These are phyloP conservation scores for Lepidotrigona ventralis DNA, from an alignment of 1,140 invertebrate species.

Conservation along the genomic window DNA sequence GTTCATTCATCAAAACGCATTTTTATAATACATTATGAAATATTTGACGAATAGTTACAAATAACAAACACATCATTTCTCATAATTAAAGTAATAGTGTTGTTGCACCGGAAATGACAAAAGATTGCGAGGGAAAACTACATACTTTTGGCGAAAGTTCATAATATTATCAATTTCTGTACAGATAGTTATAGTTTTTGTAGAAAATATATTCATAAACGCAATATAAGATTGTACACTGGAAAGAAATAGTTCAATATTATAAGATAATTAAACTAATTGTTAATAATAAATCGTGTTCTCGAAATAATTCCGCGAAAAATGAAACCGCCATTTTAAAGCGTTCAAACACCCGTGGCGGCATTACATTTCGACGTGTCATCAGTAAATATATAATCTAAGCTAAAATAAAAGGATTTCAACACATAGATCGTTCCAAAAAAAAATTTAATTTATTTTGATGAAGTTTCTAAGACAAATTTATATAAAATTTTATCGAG, in stretches of 20 bases:
- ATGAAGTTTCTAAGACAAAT: constrained; percentile 49
- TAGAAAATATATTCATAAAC: not conserved
- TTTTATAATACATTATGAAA: not conserved
- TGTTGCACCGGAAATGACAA: constrained; percentile 61
- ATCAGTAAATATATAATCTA: constrained; percentile 52
- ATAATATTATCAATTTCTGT: constrained; percentile 23
- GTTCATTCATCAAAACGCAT: not conserved
- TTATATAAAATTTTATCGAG: constrained; percentile 48
- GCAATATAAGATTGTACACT: not conserved
- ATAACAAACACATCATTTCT: not conserved
- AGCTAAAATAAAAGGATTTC: constrained; percentile 47
- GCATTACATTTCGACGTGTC: constrained; percentile 56
- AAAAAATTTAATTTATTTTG: constrained; percentile 46
- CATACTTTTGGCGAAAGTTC: constrained; percentile 48
- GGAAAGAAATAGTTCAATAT: not conserved
- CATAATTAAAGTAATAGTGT: not conserved
- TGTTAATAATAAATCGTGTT: not conserved
- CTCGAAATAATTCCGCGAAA: constrained; percentile 35
- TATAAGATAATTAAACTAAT: not conserved
- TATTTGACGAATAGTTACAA: not conserved
- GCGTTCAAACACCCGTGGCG: constrained; percentile 73
- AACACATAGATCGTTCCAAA: constrained; percentile 28
- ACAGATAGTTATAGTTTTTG: not conserved
- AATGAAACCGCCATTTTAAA: constrained; percentile 63
- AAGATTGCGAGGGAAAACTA: constrained; percentile 67